Conservation (phyloP, 1,140 invertebrate species). For the Drosophila sp. region DNA sequence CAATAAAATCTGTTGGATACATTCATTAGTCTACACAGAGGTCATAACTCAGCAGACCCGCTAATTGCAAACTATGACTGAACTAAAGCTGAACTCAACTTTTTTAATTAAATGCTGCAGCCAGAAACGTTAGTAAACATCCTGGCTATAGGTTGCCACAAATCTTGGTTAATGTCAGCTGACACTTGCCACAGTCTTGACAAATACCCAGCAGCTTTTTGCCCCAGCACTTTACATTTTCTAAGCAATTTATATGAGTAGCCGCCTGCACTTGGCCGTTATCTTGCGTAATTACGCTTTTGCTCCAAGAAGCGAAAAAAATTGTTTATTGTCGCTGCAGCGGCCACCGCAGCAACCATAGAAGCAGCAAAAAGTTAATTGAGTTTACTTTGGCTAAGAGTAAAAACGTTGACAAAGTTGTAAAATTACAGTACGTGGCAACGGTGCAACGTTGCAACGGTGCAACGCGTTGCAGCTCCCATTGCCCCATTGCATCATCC, state of each 20-base stretch:
- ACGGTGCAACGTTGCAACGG: conserved; percentile 13
- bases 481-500: conserved; percentile 1
- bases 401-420: conserved; percentile 81
- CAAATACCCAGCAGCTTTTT: conserved; percentile 59
- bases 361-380: conserved; percentile 78
- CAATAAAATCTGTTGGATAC: conserved; percentile 23
- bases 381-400: conserved; percentile 73
- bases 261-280: conserved; percentile 75
- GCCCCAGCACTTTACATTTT: conserved; percentile 68
- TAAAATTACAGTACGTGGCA: conserved; percentile 58
- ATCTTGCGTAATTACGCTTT: conserved; percentile 76
- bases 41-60: conserved; percentile 46
- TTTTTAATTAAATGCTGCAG: conserved; percentile 80
- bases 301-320: conserved; percentile 65
- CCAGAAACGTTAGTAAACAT: conserved; percentile 63
- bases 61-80: conserved; percentile 63
- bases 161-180: conserved; percentile 81
- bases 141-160: conserved; percentile 63
- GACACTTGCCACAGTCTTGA: conserved; percentile 65
- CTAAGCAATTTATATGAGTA: conserved; percentile 77
- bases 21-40: conserved; percentile 48
- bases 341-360: conserved; percentile 23
- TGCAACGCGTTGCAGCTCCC: conserved; percentile 11
- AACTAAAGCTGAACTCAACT: conserved; percentile 65
- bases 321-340: conserved; percentile 74